phyloP scores from a whole-genome alignment of 2,113 vertebrate genomes.

The Entomyzon cyanotis region DNA sequence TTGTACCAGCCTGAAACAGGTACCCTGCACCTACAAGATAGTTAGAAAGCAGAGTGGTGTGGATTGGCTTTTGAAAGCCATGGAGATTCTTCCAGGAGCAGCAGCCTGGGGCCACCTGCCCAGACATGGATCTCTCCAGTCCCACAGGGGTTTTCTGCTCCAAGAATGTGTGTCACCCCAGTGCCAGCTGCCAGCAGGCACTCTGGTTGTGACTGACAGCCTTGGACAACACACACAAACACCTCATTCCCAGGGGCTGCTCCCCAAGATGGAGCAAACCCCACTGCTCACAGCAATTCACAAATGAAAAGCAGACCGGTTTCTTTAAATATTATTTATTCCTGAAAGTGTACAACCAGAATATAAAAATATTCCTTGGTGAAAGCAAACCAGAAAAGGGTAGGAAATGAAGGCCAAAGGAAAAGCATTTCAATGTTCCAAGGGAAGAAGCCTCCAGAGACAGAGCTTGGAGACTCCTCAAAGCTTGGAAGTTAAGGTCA shows the following conservation, averaged over 20 bases:
- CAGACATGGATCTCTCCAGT: background rate
- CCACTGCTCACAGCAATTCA: background rate
- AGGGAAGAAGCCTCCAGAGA: background rate
- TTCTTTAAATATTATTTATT: conserved; percentile 23
- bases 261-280: background rate
- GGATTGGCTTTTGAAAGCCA: background rate
- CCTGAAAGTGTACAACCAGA: background rate
- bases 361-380: conserved; percentile 1
- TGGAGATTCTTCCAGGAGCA: background rate
- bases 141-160: background rate
- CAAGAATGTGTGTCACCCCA: background rate
- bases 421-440: background rate
- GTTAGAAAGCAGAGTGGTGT: background rate
- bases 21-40: background rate
- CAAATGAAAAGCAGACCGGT: background rate
- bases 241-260: background rate
- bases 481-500: background rate
- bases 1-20: background rate
- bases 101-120: background rate
- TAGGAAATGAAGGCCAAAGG: background rate
- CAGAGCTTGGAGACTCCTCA: background rate
- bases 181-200: background rate
- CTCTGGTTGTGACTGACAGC: background rate
- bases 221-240: background rate
- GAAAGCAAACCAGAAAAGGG: conserved; percentile 3